These are phyloP conservation scores for Alsophila aescularia DNA, from an alignment of 2,888 invertebrate species.

Conservation along the genomic window DNA sequence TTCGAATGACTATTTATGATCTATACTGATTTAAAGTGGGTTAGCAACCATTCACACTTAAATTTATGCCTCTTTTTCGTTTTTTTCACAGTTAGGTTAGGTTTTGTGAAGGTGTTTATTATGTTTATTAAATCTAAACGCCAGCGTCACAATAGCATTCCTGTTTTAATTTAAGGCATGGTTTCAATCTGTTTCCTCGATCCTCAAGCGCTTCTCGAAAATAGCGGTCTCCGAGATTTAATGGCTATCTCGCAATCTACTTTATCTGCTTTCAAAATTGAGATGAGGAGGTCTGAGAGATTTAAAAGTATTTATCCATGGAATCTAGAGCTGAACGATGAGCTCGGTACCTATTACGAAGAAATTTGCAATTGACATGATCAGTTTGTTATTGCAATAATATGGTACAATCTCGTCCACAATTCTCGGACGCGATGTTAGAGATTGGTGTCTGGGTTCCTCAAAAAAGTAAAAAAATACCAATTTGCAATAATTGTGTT, in stretches of 20 bases:
- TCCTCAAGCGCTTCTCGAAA: constrained; percentile 14
- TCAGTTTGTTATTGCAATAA: not conserved
- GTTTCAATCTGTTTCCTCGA: constrained; percentile 19
- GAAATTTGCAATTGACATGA: not conserved
- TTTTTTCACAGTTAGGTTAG: no score
- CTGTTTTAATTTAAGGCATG: constrained; percentile 14
- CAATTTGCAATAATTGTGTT: no score
- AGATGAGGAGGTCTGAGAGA: not conserved
- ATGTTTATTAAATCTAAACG: constrained; percentile 3
- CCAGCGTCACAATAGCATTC: constrained; percentile 20
- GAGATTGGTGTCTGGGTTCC: no score
- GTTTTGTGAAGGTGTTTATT: no score
- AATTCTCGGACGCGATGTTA: no score
- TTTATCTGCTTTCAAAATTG: not conserved
- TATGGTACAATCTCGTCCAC: not conserved
- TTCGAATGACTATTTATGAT: no score
- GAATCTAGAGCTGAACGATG: not conserved
- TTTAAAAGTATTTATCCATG: not conserved
- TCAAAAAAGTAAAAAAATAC: no score
- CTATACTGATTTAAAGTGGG: no score
- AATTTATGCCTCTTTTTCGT: no score
- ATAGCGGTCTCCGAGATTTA: constrained; percentile 18
- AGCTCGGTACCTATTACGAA: not conserved
- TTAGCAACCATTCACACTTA: no score
- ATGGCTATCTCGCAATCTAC: not conserved